Evolutionary conservation across 53 echinoderm and acorn worm species (phyloP), one percentile per base, ranked within the genome.

Genomic region (Temnopleurus reevesii): DNA sequence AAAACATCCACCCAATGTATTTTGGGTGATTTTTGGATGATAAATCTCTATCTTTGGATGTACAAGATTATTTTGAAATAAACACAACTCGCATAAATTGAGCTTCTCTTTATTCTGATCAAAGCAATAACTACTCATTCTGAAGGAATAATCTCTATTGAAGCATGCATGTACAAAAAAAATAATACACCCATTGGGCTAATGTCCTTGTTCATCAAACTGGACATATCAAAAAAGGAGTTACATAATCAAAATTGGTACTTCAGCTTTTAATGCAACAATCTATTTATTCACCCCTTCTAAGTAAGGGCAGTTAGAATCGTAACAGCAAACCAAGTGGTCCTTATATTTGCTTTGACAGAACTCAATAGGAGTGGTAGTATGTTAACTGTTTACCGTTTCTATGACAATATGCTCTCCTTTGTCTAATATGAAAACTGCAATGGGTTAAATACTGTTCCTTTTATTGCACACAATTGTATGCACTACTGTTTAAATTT

Each of bases 181-280:
- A 38, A 36, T 71, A 41, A 71, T 41, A 8, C n/a, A 41, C 8
- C 38, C 41, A 1, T 8, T 0, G 23, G 71, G 41, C n/a, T n/a
- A n/a, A 41, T 7, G 21, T 56, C 41, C 41, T 41, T 38, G 41
- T 71, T 38, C 41, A 71, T 21, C 43, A 66, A 66, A 66, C 6
- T 66, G 43, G 4, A 66, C n/a, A n/a, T 41, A 66, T 66, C 64
- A 71, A 71, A 71, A 38, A 33, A 58, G 5, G 31, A 41, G 71
- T 71, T 71, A 71, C 41, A 71, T 71, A 71, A 71, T 38, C 71
- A n/a, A 71, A 19, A 71, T 71, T 71, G 71, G 71, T 41, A 71
- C 38, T 71, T 71, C 36, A 41, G 71, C 38, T 71, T 71, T 71
- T 38, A 41, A 71, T 71, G 41, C 71, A 71, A 43, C 71, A 71